phyloP scores from a whole-genome alignment of 2,888 invertebrate species.

The Ceramica pisi region DNA sequence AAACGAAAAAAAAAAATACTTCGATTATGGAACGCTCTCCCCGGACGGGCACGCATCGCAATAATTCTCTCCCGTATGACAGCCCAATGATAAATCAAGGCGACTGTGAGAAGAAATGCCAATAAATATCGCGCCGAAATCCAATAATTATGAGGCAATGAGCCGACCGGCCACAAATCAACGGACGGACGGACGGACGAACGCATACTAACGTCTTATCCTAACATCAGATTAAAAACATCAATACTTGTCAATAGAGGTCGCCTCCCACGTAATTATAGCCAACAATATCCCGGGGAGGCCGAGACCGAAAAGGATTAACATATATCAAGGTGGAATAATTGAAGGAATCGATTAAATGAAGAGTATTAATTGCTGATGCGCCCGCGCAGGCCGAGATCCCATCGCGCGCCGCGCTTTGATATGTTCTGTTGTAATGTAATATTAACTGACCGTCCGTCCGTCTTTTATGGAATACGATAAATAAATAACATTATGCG shows the following conservation, averaged over 20 bases:
- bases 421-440: conserved; percentile 74
- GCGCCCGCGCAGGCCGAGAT: conserved; percentile 84
- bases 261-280: conserved; percentile 91
- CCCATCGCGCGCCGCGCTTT: conserved; percentile 78
- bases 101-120: conserved; percentile 87
- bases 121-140: conserved; percentile 89
- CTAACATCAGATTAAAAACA: conserved; percentile 91
- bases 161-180: conserved; percentile 89
- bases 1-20: conserved; percentile 80
- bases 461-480: conserved; percentile 64
- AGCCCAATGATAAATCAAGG: conserved; percentile 87
- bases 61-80: conserved; percentile 82
- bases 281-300: conserved; percentile 89
- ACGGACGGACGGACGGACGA: conserved; percentile 82
- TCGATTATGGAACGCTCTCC: conserved; percentile 75
- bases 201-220: conserved; percentile 90
- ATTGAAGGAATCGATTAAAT: conserved; percentile 91
- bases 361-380: conserved; percentile 90
- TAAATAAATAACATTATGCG: conserved; percentile 67
- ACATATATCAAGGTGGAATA: conserved; percentile 90
- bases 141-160: conserved; percentile 90
- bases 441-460: conserved; percentile 73
- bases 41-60: conserved; percentile 78
- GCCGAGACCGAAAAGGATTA: conserved; percentile 86
- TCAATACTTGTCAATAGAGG: conserved; percentile 90